Evolutionary conservation across 2,888 invertebrate genomes (phyloP).

Genomic region (Diarsia rubi): DNA sequence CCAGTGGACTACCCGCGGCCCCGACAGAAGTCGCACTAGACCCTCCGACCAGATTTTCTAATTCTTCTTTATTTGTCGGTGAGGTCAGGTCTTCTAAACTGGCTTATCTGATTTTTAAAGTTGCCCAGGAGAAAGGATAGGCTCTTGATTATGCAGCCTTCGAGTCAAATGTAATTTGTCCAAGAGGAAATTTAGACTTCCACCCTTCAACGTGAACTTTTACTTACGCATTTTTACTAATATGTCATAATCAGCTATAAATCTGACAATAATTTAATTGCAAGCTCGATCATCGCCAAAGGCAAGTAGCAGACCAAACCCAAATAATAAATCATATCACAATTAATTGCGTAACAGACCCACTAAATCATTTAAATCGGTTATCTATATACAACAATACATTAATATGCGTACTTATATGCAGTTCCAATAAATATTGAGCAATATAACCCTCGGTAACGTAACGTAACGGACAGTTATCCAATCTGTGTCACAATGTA

Average conservation of each 20-base stretch:
- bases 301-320: constrained; percentile 24
- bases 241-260: constrained; percentile 11
- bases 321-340: constrained; percentile 57
- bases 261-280: constrained; percentile 44
- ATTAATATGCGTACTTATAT: constrained; percentile 33
- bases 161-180: background rate
- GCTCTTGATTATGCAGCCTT: background rate
- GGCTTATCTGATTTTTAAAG: background rate
- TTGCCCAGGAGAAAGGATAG: background rate
- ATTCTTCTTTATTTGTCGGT: too few relatives aligned
- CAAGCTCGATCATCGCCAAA: constrained; percentile 27
- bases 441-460: constrained; percentile 35
- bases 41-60: background rate
- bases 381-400: constrained; percentile 29
- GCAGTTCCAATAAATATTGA: constrained; percentile 34
- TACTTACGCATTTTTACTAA: background rate
- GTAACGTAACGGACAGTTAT: constrained; percentile 48
- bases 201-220: constrained; percentile 1
- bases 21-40: too few relatives aligned
- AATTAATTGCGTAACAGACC: constrained; percentile 46
- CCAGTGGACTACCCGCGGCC: too few relatives aligned
- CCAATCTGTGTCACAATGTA: constrained; percentile 52
- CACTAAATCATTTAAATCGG: constrained; percentile 41
- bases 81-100: too few relatives aligned
- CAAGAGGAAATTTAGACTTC: background rate